Evolutionary conservation across 2,888 invertebrate species (phyloP), one percentile per base, ranked within the genome.

Genomic region (Ectropis crepuscularia): DNA sequence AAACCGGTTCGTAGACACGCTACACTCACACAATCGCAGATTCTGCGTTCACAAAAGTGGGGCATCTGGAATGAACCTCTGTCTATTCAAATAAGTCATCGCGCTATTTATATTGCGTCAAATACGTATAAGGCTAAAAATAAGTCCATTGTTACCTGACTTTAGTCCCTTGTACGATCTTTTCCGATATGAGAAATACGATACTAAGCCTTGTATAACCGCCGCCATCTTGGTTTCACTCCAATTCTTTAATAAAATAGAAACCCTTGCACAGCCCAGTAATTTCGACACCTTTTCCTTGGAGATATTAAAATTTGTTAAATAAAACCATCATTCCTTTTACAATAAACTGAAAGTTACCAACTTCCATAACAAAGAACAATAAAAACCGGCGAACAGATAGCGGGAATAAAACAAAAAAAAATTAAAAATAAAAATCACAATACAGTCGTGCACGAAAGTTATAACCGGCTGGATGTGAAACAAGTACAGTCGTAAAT

Each of bases 401-500:
- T 81, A 80, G 79, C 76, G 61, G 76, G 73, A 78, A 79, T 80
- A 82, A 82, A 87, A 83, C 83, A 81, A 81, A 82, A 76, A 76
- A 81, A 76, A 81, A 69, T 65, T 53, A 60, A 65, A 65, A 85
- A 85, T 81, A 84, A 87, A 88, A 88, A 87, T 85, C 83, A 85
- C 85, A 87, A 85, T 88, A 88, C 87, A 87, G 85, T 85, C 88
- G 84, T 78, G 82, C 82, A 83, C 85, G 86, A 86, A 90, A 89
- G 85, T 89, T 88, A 87, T 85, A 86, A 85, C 83, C 80, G 76
- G 77, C 88, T 87, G 89, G 85, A 87, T 87, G 85, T 89, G 89
- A 90, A 88, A 88, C 89, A 87, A 91, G 91, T 90, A 87, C 84
- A 86, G 87, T 88, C 90, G 86, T 92, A 91, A 91, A 92, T 90